phyloP scores from a whole-genome alignment of 1,140 invertebrate species.

The Scylla paramamosain region DNA sequence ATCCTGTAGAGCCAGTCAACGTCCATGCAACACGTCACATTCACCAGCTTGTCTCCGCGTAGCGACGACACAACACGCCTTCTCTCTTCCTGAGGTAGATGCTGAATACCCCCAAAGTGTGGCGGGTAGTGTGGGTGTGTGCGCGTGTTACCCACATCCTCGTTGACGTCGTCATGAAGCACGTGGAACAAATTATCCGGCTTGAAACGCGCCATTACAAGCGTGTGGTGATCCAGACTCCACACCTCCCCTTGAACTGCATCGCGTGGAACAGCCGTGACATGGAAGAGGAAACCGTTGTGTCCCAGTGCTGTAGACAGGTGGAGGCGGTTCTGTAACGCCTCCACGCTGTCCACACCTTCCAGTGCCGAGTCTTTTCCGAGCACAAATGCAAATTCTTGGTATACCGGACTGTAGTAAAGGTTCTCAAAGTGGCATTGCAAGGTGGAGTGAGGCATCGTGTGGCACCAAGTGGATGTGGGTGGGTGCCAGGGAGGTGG shows the following conservation, averaged over 20 bases:
- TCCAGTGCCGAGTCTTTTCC: background rate
- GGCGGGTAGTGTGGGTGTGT: too few species aligned
- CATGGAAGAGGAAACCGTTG: background rate
- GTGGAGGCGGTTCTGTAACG: background rate
- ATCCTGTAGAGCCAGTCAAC: too few species aligned
- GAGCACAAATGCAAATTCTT: background rate
- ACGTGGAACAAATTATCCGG: conserved; percentile 26
- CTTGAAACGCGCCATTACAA: background rate
- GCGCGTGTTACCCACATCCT: too few species aligned
- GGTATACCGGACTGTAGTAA: background rate
- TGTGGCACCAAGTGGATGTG: too few species aligned
- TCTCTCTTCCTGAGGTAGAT: too few species aligned
- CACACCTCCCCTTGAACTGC: background rate
- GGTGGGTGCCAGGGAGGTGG: background rate
- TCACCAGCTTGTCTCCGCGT: too few species aligned
- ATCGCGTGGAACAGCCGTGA: background rate
- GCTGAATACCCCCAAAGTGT: too few species aligned
- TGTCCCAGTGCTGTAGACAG: background rate
- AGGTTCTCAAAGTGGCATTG: conserved; percentile 22
- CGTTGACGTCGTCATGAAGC: conserved; percentile 3
- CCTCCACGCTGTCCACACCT: background rate
- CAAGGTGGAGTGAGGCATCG: background rate
- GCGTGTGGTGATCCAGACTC: background rate
- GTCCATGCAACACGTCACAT: too few species aligned
- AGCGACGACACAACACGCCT: too few species aligned